Base-by-base conservation (phyloP, 2,888 invertebrate species). In the Phyto melanocephala region DNA sequence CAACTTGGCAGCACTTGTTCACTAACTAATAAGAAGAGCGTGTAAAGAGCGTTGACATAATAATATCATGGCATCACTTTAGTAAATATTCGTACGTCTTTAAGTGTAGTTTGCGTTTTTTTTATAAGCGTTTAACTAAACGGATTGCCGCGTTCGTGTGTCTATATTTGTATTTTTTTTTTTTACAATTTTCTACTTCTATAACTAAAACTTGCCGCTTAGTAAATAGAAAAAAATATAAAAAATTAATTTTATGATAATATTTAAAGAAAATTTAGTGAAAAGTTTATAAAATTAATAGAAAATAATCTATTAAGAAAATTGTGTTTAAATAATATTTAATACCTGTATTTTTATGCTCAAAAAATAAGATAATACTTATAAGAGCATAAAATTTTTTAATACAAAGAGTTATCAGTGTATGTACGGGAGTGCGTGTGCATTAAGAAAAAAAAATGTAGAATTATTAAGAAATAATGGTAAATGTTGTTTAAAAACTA, bases 31-130 rank as follows among this genome's bases (percentile, higher is more conserved):
- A 4, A 47, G 65, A 45, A 58, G 56, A 13, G 33, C 11, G 1
- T 56, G 11, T 15, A 70, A 1, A 1, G 52, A 40, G 54, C 37
- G 11, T 22, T 47, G 47, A 63, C n/a, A 42, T 65, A 42, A 10
- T 77, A 24, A 42, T 65, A 0, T 5, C n/a, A 11, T 74, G 78
- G 70, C 75, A 82, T 20, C 70, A 82, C 40, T 82, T 85, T 72
- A 85, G 84, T 85, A 78, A 78, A 76, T 84, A 71, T 78, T 76
- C 52, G 82, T 82, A 81, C 72, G 68, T 76, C 78, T 80, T 72
- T 54, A 72, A 67, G 85, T 83, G 54, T 70, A 47, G 81, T 45
- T 81, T 68, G 54, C 67, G 74, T 70, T 47, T 68, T 45, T 50
- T 37, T 58, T 52, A n/a, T n/a, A n/a, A n/a, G 54, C 72, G 37